These are phyloP conservation scores for Ceratina australensis DNA, from an alignment of 1,140 invertebrate species.

Conservation along the genomic window DNA sequence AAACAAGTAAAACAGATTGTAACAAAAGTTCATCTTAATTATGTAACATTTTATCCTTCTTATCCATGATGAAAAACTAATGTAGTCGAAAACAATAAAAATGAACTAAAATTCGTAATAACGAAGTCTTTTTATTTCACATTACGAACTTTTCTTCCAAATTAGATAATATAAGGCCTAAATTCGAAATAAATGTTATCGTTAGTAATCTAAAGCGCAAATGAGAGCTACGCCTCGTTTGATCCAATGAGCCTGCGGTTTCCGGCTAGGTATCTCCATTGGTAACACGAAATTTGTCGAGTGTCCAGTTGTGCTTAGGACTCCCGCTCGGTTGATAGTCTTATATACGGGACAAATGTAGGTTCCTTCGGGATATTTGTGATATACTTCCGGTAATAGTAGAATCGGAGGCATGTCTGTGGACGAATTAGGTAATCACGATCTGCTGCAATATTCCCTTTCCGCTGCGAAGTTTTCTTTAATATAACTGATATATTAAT, in stretches of 20 bases:
- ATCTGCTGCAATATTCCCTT: background rate
- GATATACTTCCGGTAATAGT: conserved; percentile 82
- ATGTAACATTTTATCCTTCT: too few relatives aligned
- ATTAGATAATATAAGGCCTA: background rate
- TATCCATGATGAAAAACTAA: too few relatives aligned
- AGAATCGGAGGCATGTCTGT: conserved; percentile 84
- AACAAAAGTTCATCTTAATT: too few relatives aligned
- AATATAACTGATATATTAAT: background rate
- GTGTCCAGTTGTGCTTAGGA: conserved; percentile 89
- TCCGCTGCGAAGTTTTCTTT: background rate
- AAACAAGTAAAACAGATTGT: too few relatives aligned
- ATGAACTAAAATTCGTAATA: too few relatives aligned
- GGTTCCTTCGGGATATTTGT: conserved; percentile 73
- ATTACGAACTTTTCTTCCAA: background rate
- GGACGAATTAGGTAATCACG: conserved; percentile 15
- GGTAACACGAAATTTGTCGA: conserved; percentile 90
- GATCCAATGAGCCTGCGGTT: conserved; percentile 86
- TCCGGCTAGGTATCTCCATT: conserved; percentile 83
- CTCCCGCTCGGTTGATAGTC: conserved; percentile 84
- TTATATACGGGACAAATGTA: conserved; percentile 90
- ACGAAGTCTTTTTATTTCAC: background rate
- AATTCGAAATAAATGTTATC: background rate
- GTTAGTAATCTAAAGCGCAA: conserved; percentile 87
- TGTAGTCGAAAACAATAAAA: too few relatives aligned
- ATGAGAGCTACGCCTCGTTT: conserved; percentile 88